Base-by-base conservation (phyloP, 2,797 vertebrate species). In the Channa striata region DNA sequence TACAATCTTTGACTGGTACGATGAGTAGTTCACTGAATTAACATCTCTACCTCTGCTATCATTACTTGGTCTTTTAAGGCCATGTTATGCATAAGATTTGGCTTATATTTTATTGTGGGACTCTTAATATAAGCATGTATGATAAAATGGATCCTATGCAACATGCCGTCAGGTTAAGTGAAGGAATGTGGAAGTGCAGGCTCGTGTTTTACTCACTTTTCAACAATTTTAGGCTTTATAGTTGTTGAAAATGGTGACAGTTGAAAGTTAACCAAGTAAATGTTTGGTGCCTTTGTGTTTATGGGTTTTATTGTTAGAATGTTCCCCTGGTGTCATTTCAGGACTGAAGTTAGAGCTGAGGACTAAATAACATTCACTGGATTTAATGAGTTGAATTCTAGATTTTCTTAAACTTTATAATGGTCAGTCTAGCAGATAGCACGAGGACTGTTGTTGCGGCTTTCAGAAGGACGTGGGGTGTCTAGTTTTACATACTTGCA, bases 341-440 rank as follows among this genome's bases (percentile, higher is more conserved):
- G 21, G 17, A 53, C 61, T 70, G 65, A 78, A 77, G 60, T 64
- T n/a, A 11, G 49, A 44, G 23, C 78, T 50, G 37, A 68, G 47
- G 59, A 72, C 44, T 74, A 76, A 83, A 85, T 87, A 81, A 77
- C 30, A 54, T 61, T 44, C 19, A 46, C 42, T 34, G 57, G 36
- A 53, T 69, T 77, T 72, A 72, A 87, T 79, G 51, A 81, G 40
- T 80, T 62, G 21, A 47, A 65, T 74, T 68, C 53, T 68, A 25
- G 4, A 49, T 72, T 68, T 75, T 21, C 33, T 66, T 81, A 3
- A 13, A 13, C 44, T 81, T 61, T 65, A 42, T 68, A 63, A 30
- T 19, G 46, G 25, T 67, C 61, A 57, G 50, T 44, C 51, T 64
- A 60, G 19, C 48, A 59, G 74, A 86, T 67, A 67, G 40, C 52